Evolutionary conservation across 1,140 invertebrate species (phyloP).

Genomic region (Drosophila rufa): DNA sequence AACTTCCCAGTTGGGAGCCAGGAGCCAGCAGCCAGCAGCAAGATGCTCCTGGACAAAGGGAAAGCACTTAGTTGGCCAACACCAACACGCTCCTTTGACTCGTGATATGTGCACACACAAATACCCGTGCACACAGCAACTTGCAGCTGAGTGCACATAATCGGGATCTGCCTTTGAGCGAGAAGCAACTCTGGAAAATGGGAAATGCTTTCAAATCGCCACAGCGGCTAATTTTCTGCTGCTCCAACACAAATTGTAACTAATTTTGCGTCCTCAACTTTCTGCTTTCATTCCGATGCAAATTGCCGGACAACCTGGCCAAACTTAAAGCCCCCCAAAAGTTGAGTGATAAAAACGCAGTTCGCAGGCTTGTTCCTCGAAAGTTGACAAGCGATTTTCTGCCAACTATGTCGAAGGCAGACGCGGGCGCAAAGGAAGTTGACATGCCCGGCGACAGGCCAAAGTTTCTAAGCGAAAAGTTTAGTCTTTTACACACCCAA

Average conservation of each 20-base stretch:
- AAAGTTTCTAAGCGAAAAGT: conserved; percentile 48
- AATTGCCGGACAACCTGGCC: conserved; percentile 48
- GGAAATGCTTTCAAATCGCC: conserved; percentile 43
- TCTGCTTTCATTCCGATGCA: conserved; percentile 47
- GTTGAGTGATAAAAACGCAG: conserved; percentile 21
- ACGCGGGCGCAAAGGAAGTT: conserved; percentile 21
- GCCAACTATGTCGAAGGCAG: conserved; percentile 46
- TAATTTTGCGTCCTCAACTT: conserved; percentile 35
- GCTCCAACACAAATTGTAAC: conserved; percentile 51
- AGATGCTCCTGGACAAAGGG: conserved; percentile 28
- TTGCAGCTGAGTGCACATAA: conserved; percentile 58
- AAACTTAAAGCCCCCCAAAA: conserved; percentile 25
- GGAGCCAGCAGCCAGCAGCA: background rate
- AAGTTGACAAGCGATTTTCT: conserved; percentile 52
- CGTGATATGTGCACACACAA: conserved; percentile 16
- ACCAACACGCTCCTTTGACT: conserved; percentile 41
- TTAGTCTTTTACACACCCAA: conserved; percentile 17
- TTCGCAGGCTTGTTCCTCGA: conserved; percentile 12
- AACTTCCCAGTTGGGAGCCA: conserved; percentile 47
- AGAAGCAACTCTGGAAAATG: conserved; percentile 1
- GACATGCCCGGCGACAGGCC: conserved; percentile 23
- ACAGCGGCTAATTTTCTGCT: conserved; percentile 49
- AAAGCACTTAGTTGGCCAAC: conserved; percentile 38
- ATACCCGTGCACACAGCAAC: background rate
- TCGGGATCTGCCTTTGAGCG: conserved; percentile 40